Evolutionary conservation across 1,140 invertebrate species (phyloP).

Genomic region (Atta colombica): DNA sequence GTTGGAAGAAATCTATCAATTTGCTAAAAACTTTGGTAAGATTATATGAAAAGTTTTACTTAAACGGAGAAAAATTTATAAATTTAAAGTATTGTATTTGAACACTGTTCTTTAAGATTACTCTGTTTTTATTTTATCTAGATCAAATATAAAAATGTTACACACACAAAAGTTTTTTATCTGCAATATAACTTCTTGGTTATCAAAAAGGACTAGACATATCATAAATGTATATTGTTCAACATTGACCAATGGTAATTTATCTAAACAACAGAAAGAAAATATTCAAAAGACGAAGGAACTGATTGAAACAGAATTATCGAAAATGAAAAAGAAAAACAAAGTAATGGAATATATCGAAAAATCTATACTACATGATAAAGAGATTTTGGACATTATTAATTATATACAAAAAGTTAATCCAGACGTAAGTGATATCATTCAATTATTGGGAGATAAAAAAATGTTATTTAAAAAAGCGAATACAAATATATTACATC

Average conservation of each 20-base stretch:
- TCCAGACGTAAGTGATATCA: background rate
- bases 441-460: background rate
- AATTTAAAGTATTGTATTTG: background rate
- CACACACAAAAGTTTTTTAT: background rate
- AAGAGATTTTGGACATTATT: background rate
- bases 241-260: background rate
- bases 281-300: background rate
- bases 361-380: background rate
- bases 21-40: too few species aligned
- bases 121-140: background rate
- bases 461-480: background rate
- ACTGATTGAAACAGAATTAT: background rate
- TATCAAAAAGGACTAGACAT: background rate
- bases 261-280: background rate
- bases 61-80: too few species aligned
- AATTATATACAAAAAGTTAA: background rate
- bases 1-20: too few species aligned
- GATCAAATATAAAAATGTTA: conserved; percentile 17
- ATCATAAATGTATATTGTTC: background rate
- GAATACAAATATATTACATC: conserved; percentile 16
- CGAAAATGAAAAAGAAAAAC: background rate
- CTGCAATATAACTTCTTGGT: background rate
- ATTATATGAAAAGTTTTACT: too few species aligned
- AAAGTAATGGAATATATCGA: too few species aligned
- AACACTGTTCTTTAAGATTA: background rate